These are phyloP conservation scores for Platalea minor DNA, from an alignment of 2,797 vertebrate genomes.

Conservation along the genomic window DNA sequence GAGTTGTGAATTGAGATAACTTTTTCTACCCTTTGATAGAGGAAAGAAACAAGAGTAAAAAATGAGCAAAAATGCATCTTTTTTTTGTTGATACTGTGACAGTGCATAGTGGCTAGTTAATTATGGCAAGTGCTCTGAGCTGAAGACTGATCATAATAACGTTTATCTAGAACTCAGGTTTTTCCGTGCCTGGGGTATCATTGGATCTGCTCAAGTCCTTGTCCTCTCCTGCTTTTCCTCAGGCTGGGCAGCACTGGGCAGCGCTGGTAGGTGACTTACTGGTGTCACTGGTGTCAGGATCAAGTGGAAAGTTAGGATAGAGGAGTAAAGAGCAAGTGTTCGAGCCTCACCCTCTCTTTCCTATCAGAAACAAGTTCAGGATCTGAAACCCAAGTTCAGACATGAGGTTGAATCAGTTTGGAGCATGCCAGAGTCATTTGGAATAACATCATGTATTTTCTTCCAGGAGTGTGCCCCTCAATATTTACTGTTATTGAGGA, in stretches of 20 bases:
- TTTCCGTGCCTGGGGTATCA: slow-evolving; percentile 69
- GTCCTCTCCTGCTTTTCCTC: slow-evolving; percentile 70
- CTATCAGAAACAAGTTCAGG: slow-evolving; percentile 42
- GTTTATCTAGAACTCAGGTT: slow-evolving; percentile 65
- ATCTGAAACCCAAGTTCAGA: slow-evolving; percentile 47
- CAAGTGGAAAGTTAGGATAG: slow-evolving; percentile 63
- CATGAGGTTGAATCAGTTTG: slow-evolving; percentile 35
- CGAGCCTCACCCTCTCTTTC: slow-evolving; percentile 42
- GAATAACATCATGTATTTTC: slow-evolving; percentile 31
- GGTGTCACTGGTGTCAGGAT: slow-evolving; percentile 68
- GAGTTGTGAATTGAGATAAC: background rate
- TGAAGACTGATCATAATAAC: slow-evolving; percentile 67
- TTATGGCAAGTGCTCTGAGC: slow-evolving; percentile 46
- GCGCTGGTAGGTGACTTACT: slow-evolving; percentile 65
- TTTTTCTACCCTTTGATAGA: background rate
- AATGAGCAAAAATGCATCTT: slow-evolving; percentile 14
- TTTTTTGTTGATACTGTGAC: slow-evolving; percentile 53
- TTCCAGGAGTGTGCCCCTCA: slow-evolving; percentile 59
- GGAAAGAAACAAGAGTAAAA: background rate
- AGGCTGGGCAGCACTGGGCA: slow-evolving; percentile 66
- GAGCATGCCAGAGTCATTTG: slow-evolving; percentile 33
- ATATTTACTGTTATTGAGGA: slow-evolving; percentile 57
- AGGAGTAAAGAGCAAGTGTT: slow-evolving; percentile 48
- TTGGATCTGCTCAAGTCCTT: slow-evolving; percentile 67
- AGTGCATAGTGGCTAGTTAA: slow-evolving; percentile 54